Evolutionary conservation across 2,888 invertebrate species (phyloP), one percentile per base, ranked within the genome.

Genomic region (Trachelus tabidus): DNA sequence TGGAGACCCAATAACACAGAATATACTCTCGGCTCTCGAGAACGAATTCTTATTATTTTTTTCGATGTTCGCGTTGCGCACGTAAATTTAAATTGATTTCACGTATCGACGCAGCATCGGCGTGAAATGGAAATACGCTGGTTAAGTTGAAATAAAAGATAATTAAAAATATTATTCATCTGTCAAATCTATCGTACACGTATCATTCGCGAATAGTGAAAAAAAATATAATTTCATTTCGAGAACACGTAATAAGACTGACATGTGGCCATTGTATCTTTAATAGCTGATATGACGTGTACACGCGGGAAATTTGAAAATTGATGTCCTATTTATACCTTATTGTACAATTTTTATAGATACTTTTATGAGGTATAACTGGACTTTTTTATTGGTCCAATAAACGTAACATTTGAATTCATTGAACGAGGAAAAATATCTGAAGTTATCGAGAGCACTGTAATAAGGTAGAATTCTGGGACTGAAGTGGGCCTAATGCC

Each of bases 1-100:
- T 85, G 80, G 83, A 83, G 85, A 80, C 81, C 84, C 84, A 85
- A 85, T 84, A 82, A 81, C 80, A 78, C 80, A 77, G 33, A 30
- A 23, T 56, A 56, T 9, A 56, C 23, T 56, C 56, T 56, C 23
- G 56, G 56, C 56, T 56, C 56, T 56, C 23, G 56, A 56, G 56
- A 56, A 56, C 56, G 23, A 56, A 56, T 56, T 33, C 31, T 71
- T 33, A 12, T 11, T 33, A 33, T 71, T 33, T 71, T 33, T 71
- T 33, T 71, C 31, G 71, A 15, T 31, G 3, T 23, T 33, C 71
- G 15, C 71, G 31, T 71, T 12, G 31, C 71, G 15, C 31, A 15
- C 31, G 31, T 33, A 31, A 33, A 71, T 71, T 11, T 11, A 71
- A 33, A 71, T 69, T 33, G 71, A 71, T 31, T 71, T 71, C 71